These are phyloP conservation scores for Drepanosiphum platanoidis DNA, from an alignment of 2,888 invertebrate species.

Conservation along the genomic window DNA sequence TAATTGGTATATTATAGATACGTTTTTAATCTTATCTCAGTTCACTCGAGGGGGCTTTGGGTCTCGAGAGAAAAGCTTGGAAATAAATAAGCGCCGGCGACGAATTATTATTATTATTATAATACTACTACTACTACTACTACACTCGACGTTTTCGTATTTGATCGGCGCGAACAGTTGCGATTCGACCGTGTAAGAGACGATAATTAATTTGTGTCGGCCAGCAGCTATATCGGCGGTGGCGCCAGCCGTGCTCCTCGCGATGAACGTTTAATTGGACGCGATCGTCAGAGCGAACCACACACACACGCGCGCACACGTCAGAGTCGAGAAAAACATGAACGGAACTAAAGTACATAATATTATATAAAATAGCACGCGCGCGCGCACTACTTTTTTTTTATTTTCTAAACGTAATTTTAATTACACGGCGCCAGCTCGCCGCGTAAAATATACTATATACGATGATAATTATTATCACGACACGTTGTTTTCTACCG, in stretches of 20 bases:
- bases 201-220: not conserved
- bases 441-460: too few species aligned
- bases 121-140: too few species aligned
- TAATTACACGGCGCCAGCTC: too few species aligned
- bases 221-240: not conserved
- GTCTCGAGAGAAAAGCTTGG: not conserved
- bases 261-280: slow-evolving; percentile 41
- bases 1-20: not conserved
- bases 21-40: slow-evolving; percentile 13
- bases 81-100: not conserved
- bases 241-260: slow-evolving; percentile 12
- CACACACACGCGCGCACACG: too few species aligned
- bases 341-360: slow-evolving; percentile 24
- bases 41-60: slow-evolving; percentile 2
- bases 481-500: too few species aligned
- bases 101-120: too few species aligned
- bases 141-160: not conserved
- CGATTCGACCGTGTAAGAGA: not conserved
- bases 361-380: too few species aligned
- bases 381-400: too few species aligned
- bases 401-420: too few species aligned
- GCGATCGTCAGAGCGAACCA: slow-evolving; percentile 29
- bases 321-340: slow-evolving; percentile 17
- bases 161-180: slow-evolving; percentile 18
- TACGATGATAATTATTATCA: too few species aligned